Evolutionary conservation across 2,888 invertebrate genomes (phyloP), one percentile per base, ranked within the genome.

Genomic region (Abscondita cerata): DNA sequence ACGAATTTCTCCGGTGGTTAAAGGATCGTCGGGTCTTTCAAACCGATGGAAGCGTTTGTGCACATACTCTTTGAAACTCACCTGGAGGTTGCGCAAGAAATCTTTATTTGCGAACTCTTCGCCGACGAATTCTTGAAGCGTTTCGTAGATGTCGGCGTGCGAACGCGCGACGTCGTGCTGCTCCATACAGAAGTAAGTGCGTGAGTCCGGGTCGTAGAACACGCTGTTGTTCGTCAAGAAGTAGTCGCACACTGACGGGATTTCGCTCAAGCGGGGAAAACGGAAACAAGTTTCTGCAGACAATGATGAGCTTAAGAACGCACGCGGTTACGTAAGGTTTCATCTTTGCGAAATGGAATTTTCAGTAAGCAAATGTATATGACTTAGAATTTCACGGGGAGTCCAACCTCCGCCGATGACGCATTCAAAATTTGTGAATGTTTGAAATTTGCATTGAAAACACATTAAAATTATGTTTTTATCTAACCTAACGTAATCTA

Each of bases 171-270:
- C 41, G 15, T 54, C 51, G 36, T 60, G 18, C 18, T 60, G 60
- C 11, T 36, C 34, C 54, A 54, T 60, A 9, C 60, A 60, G 2
- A 54, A 44, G 13, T 34, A 50, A 11, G 60, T 60, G 25, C 6
- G 2, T 0, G 25, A 25, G 5, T 62, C 61, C 1, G 25, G 6
- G 5, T 62, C 61, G 4, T 1, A 8, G 15, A 53, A 62, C 19
- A 62, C 34, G 6, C 11, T 2, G 6, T 25, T 25, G 1, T 1
- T 50, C 36, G 11, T 41, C 47, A 12, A 57, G 57, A 1, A 50
- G 9, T 13, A 62, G 2, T 25, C 6, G 6, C 33, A 57, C n/a
- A 50, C 40, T 15, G 16, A 4, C 6, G 25, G 25, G 25, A 25
- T 25, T 2, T 2, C 6, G 8, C 6, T 41, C 2, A 16, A 33